Base-by-base conservation (phyloP, 2,888 invertebrate genomes). In the Seira ritae region DNA sequence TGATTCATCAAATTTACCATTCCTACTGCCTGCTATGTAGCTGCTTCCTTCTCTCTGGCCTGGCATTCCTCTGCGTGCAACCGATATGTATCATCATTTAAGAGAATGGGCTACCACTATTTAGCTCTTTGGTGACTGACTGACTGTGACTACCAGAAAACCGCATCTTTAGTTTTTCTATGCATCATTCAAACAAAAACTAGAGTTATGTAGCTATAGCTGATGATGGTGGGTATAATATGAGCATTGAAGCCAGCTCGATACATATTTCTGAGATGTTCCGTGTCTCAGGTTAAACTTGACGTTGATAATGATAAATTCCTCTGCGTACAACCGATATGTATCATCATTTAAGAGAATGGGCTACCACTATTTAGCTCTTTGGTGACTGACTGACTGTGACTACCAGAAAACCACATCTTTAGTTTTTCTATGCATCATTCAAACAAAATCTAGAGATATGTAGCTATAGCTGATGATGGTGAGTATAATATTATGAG, bases 1-100 rank as follows among this genome's bases (percentile, higher is more conserved):
- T 82, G 82, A 82, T 82, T 82, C 82, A 82, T 82, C 82, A 82
- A 82, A 82, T 76, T 82, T 82, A 82, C 82, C 82, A 82, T 82
- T 67, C 76, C n/a, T n/a, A 62, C 76, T 82, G 71, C 82, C 81
- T 76, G 76, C 68, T 60, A 62, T 65, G n/a, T 73, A 42, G 20
- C 31, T 23, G 24, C 31, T 42, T 42, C 42, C 42, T 42, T 6
- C 12, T 42, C 42, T 42, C n/a, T n/a, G 12, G 42, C 6, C 6
- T 42, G 12, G 6, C 12, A 42, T 6, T 42, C 6, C 12, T 42
- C 12, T 42, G 12, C 42, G 42, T 42, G 6, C 6, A 42, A 42
- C 6, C 42, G 42, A 42, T 42, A 42, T 42, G 42, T 42, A 42
- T 42, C 12, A 24, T 23, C 23, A 68, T 8, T 68, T 68, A 24